Evolutionary conservation across 1,140 invertebrate species (phyloP), one percentile per base, ranked within the genome.

Genomic region (Pseudomyrmex gracilis): DNA sequence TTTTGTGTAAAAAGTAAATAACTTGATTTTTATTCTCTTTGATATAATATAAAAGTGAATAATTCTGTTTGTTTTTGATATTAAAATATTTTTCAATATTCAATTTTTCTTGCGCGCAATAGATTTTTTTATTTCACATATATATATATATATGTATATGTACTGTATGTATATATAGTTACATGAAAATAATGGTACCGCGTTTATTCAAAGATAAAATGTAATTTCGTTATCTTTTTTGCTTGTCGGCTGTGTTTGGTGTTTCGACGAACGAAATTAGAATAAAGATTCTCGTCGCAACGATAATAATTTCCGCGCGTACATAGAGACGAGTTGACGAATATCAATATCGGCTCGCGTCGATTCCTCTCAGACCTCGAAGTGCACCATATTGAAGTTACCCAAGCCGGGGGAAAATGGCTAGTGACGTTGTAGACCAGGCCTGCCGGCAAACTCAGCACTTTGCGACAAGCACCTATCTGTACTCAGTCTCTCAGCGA

Each of bases 401-500:
- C 15, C 13, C 9, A 47, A 49, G 17, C 53, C 10, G 20, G 4
- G 20, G 4, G 9, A 74, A 85, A 85, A 85, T 87, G 55, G 76
- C 63, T 43, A 51, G 60, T 13, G 85, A 85, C 74, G 34, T 55
- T 47, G 20, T 15, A 22, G 22, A 49, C n/a, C n/a, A 3, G 34
- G 49, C 55, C 70, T 55, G n/a, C 55, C 66, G 13, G 68, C 83
- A 57, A 60, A 73, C 73, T 87, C 85, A 67, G 76, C 85, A 87
- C 83, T 87, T 82, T 74, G 57, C 63, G 22, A 70, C 55, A 22
- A 85, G 55, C 57, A 85, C 55, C 84, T 85, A 86, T 86, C 85
- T 57, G 53, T 73, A 53, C 61, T 34, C 68, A 34, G 45, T 85
- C 74, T 67, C 74, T 51, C 61, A 24, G 70, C 83, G 78, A 85